Conservation (phyloP, 2,888 invertebrate genomes). For the Cryptus armator region DNA sequence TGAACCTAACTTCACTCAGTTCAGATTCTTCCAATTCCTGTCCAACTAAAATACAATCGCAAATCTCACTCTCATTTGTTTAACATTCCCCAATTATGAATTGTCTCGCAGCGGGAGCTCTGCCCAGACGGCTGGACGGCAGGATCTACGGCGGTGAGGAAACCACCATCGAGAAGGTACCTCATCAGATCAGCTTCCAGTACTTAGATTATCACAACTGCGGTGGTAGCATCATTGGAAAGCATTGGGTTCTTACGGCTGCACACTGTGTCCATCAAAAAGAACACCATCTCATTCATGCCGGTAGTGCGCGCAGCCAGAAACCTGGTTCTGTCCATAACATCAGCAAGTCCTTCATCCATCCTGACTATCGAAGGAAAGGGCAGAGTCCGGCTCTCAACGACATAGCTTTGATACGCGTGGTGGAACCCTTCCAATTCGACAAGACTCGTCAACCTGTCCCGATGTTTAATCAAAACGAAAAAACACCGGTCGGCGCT, state of each 20-base stretch:
- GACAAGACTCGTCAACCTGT: constrained; percentile 85
- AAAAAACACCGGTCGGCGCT: constrained; percentile 66
- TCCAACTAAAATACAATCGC: too few species aligned
- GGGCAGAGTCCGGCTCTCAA: constrained; percentile 85
- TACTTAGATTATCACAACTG: constrained; percentile 85
- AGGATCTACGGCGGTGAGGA: constrained; percentile 86
- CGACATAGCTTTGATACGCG: constrained; percentile 87
- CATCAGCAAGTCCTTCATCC: neutral
- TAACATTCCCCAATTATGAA: too few species aligned
- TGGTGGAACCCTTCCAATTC: constrained; percentile 85
- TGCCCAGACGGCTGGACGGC: constrained; percentile 84
- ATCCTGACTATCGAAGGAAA: neutral
- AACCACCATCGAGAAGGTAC: constrained; percentile 84
- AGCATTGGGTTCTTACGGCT: constrained; percentile 85
- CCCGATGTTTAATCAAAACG: constrained; percentile 82
- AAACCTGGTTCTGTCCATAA: neutral
- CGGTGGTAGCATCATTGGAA: constrained; percentile 86
- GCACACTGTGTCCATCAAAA: constrained; percentile 86
- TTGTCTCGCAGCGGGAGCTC: neutral
- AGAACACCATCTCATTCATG: neutral
- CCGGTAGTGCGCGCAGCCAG: neutral
- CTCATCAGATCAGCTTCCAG: constrained; percentile 85
- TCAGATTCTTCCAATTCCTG: too few species aligned
- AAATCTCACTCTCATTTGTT: too few species aligned
- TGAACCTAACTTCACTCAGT: too few species aligned